Base-by-base conservation (phyloP, 2,797 vertebrate genomes). In the Coendou prehensilis region DNA sequence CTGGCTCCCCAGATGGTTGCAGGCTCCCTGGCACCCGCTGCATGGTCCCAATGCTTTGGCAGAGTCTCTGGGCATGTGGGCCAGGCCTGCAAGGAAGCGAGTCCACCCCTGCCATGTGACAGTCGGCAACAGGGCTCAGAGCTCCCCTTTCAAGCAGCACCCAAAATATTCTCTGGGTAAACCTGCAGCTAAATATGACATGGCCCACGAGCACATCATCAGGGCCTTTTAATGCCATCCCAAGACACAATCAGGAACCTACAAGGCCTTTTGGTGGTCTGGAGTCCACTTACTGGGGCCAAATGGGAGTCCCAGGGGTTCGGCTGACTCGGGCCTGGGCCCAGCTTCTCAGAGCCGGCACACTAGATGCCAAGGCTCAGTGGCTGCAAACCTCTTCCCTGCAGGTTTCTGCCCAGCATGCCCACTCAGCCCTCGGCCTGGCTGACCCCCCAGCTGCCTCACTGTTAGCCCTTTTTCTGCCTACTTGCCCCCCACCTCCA, bases 111-210 rank as follows among this genome's bases (percentile, higher is more conserved):
- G 28, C 85, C 94, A 80, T 92, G 95, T 87, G 96, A 96, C 93
- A 57, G 86, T 79, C 20, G 10, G 88, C 75, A 67, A 37, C 87
- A 69, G 0, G 13, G 92, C 82, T 71, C 52, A 57, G 75, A 93
- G 37, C 91, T 96, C 82, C 63, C 97, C 92, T 96, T 92, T 28
- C 57, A 73, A 33, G 79, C 50, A 82, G 85, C 1, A 2, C 63
- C 95, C 69, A 91, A 98, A 97, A 97, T 95, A 81, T 0, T 93
- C 45, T 91, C 57, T 0, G 41, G 81, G 90, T 96, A 94, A 97
- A 85, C 37, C 92, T n/a, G 26, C 54, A 71, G 94, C 96, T 98
- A 97, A 97, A 88, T 97, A 59, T 1, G 30, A 57, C 86, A 7
- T 56, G 80, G 67, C 83, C 7, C 67, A 37, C 6, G 1, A 84